Base-by-base conservation (phyloP, 2,113 vertebrate genomes). In the Athene cunicularia region DNA sequence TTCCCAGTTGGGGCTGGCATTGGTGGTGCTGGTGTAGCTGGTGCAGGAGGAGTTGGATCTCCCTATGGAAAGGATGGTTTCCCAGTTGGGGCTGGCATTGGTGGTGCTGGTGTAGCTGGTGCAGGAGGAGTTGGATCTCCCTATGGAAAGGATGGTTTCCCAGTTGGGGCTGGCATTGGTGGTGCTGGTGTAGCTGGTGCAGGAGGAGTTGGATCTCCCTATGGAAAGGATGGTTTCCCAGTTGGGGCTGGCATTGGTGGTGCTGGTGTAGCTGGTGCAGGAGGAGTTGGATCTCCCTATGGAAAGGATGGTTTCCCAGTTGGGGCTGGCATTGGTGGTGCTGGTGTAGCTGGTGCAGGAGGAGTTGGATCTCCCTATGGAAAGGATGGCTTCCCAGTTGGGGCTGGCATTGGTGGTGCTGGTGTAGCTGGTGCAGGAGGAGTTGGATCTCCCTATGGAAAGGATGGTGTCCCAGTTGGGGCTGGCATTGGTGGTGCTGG, bases 261-360 rank as follows among this genome's bases (percentile, higher is more conserved):
- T 11, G 64, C 52, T 27, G 52, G 47, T 7, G 30, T 68, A 9
- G 11, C 22, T 26, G 22, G 33, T 41, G 35, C 5, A 19, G 64
- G 43, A 1, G 17, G 6, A 13, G 1, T 17, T 50, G 43, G 68
- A 0, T 6, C 11, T 60, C 37, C 15, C 0, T 75, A 59, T 52
- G 77, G 64, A 6, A 72, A 41, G 24, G 62, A 76, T 39, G 53
- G 47, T 30, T 2, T 82, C 1, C 37, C 28, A 14, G 16, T 0
- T 47, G 79, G 21, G 0, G 5, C 4, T 1, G 47, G 53, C 2
- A 0, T 5, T 4, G 11, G 5, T 55, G 9, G 37, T 37, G 37
- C 37, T 37, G 37, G 37, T 37, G 16, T 28, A 15, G 32, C 11
- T 37, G 33, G 37, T 22, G 4, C 5, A 45, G 55, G 4, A 0